Evolutionary conservation across 2,113 vertebrate species (phyloP), one percentile per base, ranked within the genome.

Genomic region (Dryoscopus gambensis): DNA sequence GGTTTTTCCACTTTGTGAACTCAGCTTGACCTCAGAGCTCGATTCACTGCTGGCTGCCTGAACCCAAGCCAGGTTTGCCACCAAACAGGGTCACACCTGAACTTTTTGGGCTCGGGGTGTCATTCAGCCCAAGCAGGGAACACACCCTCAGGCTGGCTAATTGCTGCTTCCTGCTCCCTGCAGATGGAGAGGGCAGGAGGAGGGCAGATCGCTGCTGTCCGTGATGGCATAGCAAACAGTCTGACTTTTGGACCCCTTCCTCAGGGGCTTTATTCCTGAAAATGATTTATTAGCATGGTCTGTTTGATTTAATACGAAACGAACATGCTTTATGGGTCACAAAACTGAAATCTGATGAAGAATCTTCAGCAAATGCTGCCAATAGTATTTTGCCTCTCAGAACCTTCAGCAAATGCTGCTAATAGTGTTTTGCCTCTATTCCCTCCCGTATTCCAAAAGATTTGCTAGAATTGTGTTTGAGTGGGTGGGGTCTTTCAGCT

Each of bases 161-260:
- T 71, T 81, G 92, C 76, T 86, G 19, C 65, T 79, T 57, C 49
- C 84, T 0, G 0, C 70, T 42, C 28, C 3, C 56, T 46, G 60
- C 92, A 92, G 85, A 70, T 71, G 85, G 86, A 86, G 52, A 81
- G 94, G 91, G 83, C 89, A 93, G 55, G 22, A 50, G 46, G 35
- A 95, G 82, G 78, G 52, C 7, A 1, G 68, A 20, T 84, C 0
- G 0, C 70, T 86, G 56, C 85, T 75, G 7, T 20, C 44, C 0
- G 0, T 46, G 64, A 64, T 80, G 85, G 79, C 76, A 56, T 2
- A 84, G 85, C 27, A 74, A 77, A 24, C 67, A 50, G 44, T 9
- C 40, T 94, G 85, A 64, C 88, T 92, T 92, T 11, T 82, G 81
- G 77, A 92, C 68, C 83, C 89, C 46, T 60, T 77, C 68, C 52